Conservation (phyloP, 2,888 invertebrate genomes). For the Drosophila antonietae region DNA sequence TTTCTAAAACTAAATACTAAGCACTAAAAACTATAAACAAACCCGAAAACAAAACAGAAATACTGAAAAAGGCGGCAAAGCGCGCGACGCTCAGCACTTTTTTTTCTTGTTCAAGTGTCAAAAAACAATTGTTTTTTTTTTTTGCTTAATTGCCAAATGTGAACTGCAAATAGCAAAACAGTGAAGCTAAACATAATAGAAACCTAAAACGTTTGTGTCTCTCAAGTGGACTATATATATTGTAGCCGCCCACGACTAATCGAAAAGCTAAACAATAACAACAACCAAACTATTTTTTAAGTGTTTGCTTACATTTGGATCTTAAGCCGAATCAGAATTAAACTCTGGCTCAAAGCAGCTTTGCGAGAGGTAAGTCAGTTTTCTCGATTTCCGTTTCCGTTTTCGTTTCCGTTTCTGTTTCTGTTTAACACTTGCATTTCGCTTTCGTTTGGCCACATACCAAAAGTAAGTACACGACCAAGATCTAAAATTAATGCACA, state of each 20-base stretch:
- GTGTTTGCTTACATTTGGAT: not conserved
- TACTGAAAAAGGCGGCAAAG: conserved; percentile 1
- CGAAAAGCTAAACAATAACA: conserved; percentile 4
- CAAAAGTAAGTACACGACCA: conserved; percentile 1
- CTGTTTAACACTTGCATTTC: not conserved
- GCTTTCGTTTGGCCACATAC: not conserved
- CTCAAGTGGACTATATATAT: conserved; percentile 7
- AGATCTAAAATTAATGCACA: not conserved
- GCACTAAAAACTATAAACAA: not conserved
- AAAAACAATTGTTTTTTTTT: conserved; percentile 50
- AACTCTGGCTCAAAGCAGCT: not conserved
- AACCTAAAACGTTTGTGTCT: conserved; percentile 4
- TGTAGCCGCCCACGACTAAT: not conserved
- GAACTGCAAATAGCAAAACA: conserved; percentile 21
- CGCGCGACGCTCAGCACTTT: conserved; percentile 24
- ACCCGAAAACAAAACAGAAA: not conserved
- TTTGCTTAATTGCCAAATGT: conserved; percentile 27
- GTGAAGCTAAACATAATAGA: conserved; percentile 35
- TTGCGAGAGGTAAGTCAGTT: conserved; percentile 1
- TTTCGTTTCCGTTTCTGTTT: not conserved
- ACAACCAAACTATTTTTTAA: not conserved
- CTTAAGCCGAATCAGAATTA: not conserved
- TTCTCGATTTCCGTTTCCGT: not conserved
- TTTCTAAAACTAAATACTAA: conserved; percentile 2
- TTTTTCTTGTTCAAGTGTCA: conserved; percentile 63